Base-by-base conservation (phyloP, 2,113 vertebrate genomes). In the Macquaria australasica region DNA sequence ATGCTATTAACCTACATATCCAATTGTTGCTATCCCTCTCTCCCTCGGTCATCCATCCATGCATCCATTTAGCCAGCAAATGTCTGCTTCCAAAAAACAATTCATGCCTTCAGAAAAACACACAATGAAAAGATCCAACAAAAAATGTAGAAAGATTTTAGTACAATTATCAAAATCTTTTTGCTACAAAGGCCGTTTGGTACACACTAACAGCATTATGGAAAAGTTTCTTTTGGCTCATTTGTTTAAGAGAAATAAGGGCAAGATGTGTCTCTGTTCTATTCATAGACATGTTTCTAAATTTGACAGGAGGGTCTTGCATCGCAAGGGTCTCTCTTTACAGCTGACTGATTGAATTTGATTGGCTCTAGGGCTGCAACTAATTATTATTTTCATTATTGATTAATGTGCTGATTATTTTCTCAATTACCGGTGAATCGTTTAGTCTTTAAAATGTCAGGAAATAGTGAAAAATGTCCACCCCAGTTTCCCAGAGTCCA, bases 1-100 rank as follows among this genome's bases (percentile, higher is more conserved):
- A 89, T 45, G 76, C 87, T 68, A 88, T 93, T 92, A 90, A 88
- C 87, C 92, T 89, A 89, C 73, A 90, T 91, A 91, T 86, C 85
- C 60, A 83, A 87, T 85, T 87, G 75, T 79, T 84, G 69, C 73
- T 31, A 34, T 81, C 37, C 39, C 68, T 50, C 31, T 43, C 39
- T 58, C 41, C 66, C 62, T 20, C 53, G 16, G 18, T 70, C 67
- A 59, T 55, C 43, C 58, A 87, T 5, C 31, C 18, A 23, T 41
- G 28, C 81, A 15, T 76, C 76, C 50, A 77, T 55, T 85, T 16
- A 75, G 34, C 18, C 31, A 73, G 67, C 66, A 85, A 83, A 72
- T 59, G 34, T 39, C 64, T 56, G 59, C 69, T 74, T 72, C 45
- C 34, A 21, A 66, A 67, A 51, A 69, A 80, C 23, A 5, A 81